Conservation (phyloP, 1,140 invertebrate genomes). For the Chymomyza costata region DNA sequence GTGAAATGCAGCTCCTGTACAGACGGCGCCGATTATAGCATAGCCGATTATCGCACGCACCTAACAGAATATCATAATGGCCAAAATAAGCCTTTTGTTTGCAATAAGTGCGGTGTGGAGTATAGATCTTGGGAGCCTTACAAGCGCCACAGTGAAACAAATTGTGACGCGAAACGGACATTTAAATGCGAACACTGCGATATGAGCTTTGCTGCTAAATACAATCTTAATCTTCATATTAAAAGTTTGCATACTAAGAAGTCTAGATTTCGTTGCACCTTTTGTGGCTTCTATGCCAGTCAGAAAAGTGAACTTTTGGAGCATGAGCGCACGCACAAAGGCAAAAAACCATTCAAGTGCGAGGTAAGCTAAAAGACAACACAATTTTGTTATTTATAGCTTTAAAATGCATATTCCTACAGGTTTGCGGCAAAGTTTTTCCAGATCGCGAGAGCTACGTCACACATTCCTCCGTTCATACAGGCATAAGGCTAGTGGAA, state of each 20-base stretch:
- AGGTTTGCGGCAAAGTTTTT: conserved; percentile 76
- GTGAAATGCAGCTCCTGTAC: too few species aligned
- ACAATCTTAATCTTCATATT: conserved; percentile 69
- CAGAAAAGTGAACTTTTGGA: conserved; percentile 58
- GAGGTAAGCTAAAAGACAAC: conserved; percentile 44
- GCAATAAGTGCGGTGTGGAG: conserved; percentile 70
- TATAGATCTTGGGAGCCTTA: conserved; percentile 65
- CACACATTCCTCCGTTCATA: conserved; percentile 75
- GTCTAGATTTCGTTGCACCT: conserved; percentile 75
- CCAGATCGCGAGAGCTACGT: conserved; percentile 74
- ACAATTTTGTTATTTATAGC: not conserved
- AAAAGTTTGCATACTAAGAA: conserved; percentile 76
- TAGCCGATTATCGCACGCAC: too few species aligned
- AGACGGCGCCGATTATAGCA: too few species aligned
- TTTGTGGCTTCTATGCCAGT: conserved; percentile 74
- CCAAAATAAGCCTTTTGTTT: conserved; percentile 39
- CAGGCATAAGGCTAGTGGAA: conserved; percentile 72
- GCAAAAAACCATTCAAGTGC: conserved; percentile 77
- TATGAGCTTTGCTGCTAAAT: conserved; percentile 51
- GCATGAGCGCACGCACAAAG: conserved; percentile 76
- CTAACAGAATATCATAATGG: too few species aligned
- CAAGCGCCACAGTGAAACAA: conserved; percentile 61
- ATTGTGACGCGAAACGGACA: conserved; percentile 65
- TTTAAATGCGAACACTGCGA: conserved; percentile 60
- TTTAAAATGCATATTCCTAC: not conserved